Conservation (phyloP, 1,140 invertebrate species). For the Apolygus lucorum region DNA sequence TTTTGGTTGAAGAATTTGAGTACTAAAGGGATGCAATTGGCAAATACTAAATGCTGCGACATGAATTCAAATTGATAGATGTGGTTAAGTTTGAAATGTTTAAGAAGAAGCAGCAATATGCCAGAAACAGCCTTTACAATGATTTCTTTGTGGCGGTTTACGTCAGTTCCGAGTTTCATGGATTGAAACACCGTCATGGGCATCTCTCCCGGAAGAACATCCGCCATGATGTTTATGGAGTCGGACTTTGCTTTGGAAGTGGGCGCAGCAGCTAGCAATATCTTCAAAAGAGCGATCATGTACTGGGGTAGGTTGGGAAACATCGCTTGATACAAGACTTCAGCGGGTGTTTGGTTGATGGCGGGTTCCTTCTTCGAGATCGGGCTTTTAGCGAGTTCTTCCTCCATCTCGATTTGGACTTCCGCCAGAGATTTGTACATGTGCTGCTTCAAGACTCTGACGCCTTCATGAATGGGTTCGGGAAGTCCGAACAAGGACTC, state of each 20-base stretch:
- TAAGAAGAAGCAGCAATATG: conserved; percentile 83
- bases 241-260: conserved; percentile 97
- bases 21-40: conserved; percentile 97
- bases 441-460: conserved; percentile 78
- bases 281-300: conserved; percentile 94
- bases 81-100: conserved; percentile 99
- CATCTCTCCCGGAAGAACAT: conserved; percentile 94
- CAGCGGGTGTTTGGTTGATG: conserved; percentile 67
- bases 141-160: conserved; percentile 97
- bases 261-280: conserved; percentile 91
- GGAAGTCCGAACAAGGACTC: conserved; percentile 86
- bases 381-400: conserved; percentile 69
- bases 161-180: conserved; percentile 92
- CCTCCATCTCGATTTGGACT: conserved; percentile 72
- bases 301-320: conserved; percentile 89
- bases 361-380: conserved; percentile 54
- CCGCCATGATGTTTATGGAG: conserved; percentile 96
- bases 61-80: conserved; percentile 99
- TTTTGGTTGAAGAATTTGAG: conserved; percentile 99
- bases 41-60: conserved; percentile 97
- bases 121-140: conserved; percentile 97
- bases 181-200: conserved; percentile 95
- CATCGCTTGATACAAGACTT: conserved; percentile 85
- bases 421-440: conserved; percentile 77
- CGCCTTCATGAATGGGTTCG: conserved; percentile 89